Percentiles rank a stretch among this genome's conserved stretches.
phyloP scores from a whole-genome alignment of 2,888 invertebrate genomes.

The Zygogramma bicolorata region DNA sequence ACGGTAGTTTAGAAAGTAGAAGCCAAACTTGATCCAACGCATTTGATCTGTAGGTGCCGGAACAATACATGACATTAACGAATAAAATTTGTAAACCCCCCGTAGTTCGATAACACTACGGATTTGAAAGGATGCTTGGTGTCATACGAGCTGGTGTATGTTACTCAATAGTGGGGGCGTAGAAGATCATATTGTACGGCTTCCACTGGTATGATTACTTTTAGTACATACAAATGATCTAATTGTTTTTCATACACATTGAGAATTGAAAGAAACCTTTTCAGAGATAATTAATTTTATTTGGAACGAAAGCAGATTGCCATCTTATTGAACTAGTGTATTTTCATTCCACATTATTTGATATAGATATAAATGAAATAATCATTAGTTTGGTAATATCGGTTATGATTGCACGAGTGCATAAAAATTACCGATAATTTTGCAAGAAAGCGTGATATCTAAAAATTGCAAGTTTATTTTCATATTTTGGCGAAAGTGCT shows the following conservation, averaged over 20 bases:
- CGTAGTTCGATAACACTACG: not conserved
- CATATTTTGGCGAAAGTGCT: too few species aligned
- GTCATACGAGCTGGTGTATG: not conserved
- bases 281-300: not conserved
- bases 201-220: constrained; percentile 1
- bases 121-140: not conserved
- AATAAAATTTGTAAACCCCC: not conserved
- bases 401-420: too few species aligned
- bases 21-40: too few species aligned
- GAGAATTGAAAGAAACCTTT: not conserved
- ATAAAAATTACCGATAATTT: too few species aligned
- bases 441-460: too few species aligned
- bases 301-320: not conserved
- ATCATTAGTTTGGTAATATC: too few species aligned
- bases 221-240: not conserved
- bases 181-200: not conserved
- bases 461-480: too few species aligned
- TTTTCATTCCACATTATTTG: not conserved
- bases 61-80: not conserved
- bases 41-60: too few species aligned
- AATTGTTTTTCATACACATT: not conserved
- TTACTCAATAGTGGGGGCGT: constrained; percentile 1
- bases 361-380: too few species aligned
- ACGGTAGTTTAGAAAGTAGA: too few species aligned
- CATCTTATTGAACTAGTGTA: not conserved